Percentiles rank a stretch among this genome's conserved stretches.
These are phyloP conservation scores for Urosaurus nigricauda DNA, from an alignment of 2,797 vertebrate genomes.

Conservation along the genomic window DNA sequence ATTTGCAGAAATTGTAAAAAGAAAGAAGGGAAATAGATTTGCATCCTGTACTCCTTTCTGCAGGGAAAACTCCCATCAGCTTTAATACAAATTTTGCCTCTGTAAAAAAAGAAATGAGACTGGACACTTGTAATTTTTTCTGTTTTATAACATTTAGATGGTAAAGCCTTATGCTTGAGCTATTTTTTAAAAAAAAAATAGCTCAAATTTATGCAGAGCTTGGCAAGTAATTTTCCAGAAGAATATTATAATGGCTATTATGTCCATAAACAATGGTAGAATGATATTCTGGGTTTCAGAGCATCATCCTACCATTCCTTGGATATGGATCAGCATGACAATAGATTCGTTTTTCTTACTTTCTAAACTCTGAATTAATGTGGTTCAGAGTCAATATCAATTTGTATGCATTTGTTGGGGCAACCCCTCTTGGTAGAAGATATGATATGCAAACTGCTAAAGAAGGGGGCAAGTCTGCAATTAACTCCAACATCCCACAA, in stretches of 20 bases:
- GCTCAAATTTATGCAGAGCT: slow-evolving; percentile 15
- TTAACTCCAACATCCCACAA: background rate
- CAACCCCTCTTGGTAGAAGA: background rate
- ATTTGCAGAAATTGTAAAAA: slow-evolving; percentile 76
- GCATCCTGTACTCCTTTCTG: slow-evolving; percentile 42
- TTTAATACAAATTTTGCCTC: slow-evolving; percentile 41
- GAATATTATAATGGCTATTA: background rate
- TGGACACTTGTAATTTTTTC: slow-evolving; percentile 19
- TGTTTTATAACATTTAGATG: slow-evolving; percentile 51
- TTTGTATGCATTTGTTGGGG: background rate
- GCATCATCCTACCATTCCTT: background rate
- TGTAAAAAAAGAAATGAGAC: slow-evolving; percentile 4
- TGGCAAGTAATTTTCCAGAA: background rate
- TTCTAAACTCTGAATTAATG: background rate
- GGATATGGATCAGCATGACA: background rate
- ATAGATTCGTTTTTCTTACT: too few relatives aligned
- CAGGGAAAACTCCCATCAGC: slow-evolving; percentile 36
- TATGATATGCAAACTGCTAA: background rate
- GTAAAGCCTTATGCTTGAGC: slow-evolving; percentile 58
- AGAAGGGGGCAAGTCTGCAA: too few relatives aligned
- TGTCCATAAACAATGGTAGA: background rate
- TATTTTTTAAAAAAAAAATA: slow-evolving; percentile 62
- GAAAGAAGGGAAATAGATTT: slow-evolving; percentile 58
- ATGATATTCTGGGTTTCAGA: background rate
- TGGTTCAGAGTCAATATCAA: slow-evolving; percentile 41